Conservation (phyloP, 2,888 invertebrate species). For the Eucera pruinosa region DNA sequence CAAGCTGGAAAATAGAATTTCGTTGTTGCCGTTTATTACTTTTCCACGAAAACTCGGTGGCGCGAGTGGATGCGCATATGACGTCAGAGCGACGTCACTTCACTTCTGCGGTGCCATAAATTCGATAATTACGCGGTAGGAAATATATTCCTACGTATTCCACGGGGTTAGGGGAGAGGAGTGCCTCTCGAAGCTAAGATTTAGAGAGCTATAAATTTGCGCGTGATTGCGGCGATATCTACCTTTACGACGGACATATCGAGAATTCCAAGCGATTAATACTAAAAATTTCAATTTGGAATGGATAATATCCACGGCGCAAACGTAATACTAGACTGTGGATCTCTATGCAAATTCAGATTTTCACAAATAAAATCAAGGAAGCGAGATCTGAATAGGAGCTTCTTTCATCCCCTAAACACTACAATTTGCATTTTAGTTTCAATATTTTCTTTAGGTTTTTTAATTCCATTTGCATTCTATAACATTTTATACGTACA, state of each 20-base stretch:
- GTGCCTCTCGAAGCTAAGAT: no score
- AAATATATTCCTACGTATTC: neutral
- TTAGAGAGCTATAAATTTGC: neutral
- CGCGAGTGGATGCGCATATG: neutral
- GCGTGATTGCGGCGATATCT: neutral
- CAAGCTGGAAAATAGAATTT: slow-evolving; percentile 39
- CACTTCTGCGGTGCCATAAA: slow-evolving; percentile 7
- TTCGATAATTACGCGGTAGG: slow-evolving; percentile 14
- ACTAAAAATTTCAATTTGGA: no score
- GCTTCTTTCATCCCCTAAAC: no score
- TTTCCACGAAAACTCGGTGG: slow-evolving; percentile 17
- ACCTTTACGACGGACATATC: neutral
- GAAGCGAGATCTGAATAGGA: no score
- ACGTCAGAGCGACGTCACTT: slow-evolving; percentile 1
- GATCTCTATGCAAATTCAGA: no score
- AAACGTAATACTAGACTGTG: no score
- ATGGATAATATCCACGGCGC: no score
- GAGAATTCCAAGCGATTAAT: neutral
- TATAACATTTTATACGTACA: no score
- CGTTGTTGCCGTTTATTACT: slow-evolving; percentile 48
- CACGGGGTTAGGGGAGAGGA: neutral
- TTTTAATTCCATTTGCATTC: no score
- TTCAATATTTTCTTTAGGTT: no score
- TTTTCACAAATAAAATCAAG: no score
- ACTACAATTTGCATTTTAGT: no score